A percentile compares a stretch with the other conserved stretches of the same genome.
Evolutionary conservation across 1,140 invertebrate species (phyloP).

Genomic region (Zaprionus kolodkinae): DNA sequence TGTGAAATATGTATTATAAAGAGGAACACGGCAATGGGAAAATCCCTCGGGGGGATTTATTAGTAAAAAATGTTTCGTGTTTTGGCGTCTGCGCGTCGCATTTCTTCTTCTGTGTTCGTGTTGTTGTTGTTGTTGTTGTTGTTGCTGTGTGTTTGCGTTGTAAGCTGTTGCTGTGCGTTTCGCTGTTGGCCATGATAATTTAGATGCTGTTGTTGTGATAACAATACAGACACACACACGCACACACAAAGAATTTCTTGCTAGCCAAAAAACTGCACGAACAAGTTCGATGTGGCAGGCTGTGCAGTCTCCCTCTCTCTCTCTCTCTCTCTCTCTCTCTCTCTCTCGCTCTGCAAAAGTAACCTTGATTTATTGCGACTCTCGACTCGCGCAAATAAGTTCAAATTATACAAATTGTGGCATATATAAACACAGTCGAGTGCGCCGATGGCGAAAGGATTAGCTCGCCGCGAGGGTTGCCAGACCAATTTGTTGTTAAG

Average conservation of each 20-base stretch:
- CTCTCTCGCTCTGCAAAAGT: slow-evolving; percentile 41
- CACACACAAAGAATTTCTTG: not conserved
- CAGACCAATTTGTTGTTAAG: slow-evolving; percentile 41
- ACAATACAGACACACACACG: slow-evolving; percentile 43
- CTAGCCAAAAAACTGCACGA: slow-evolving; percentile 39
- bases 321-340: slow-evolving; percentile 5
- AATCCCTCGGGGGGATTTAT: slow-evolving; percentile 47
- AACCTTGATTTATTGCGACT: slow-evolving; percentile 64
- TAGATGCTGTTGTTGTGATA: slow-evolving; percentile 65
- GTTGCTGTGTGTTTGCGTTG: slow-evolving; percentile 75
- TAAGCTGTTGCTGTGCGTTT: slow-evolving; percentile 65
- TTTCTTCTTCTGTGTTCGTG: slow-evolving; percentile 65
- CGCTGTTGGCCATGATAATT: slow-evolving; percentile 49
- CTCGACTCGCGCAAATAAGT: slow-evolving; percentile 61
- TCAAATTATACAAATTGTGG: slow-evolving; percentile 73
- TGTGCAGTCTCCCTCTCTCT: not conserved
- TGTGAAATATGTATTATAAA: slow-evolving; percentile 67
- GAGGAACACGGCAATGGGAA: slow-evolving; percentile 63
- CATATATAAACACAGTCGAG: slow-evolving; percentile 28
- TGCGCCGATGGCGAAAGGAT: slow-evolving; percentile 45
- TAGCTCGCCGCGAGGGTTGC: slow-evolving; percentile 36
- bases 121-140: slow-evolving; percentile 44
- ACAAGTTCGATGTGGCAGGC: slow-evolving; percentile 64
- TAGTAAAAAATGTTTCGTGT: slow-evolving; percentile 67
- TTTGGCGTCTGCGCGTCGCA: slow-evolving; percentile 49